Evolutionary conservation across 2,113 vertebrate genomes (phyloP).

Genomic region (Piprites chloris): DNA sequence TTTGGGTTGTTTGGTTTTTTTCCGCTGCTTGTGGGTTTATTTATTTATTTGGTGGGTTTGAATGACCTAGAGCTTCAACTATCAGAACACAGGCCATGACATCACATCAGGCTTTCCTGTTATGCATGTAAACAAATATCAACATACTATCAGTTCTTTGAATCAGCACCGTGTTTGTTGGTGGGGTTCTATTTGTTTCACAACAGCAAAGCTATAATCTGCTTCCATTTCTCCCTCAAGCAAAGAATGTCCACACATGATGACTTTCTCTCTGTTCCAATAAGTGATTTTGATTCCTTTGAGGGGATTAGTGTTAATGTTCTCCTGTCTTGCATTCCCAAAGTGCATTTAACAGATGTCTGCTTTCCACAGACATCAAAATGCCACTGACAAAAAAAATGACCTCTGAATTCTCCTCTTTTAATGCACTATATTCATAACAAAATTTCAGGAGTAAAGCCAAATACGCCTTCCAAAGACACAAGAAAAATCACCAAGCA

Average conservation of each 20-base stretch:
- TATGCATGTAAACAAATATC: neutral
- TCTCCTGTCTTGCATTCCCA: neutral
- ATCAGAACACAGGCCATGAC: neutral
- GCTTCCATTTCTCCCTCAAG: neutral
- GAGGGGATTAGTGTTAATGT: neutral
- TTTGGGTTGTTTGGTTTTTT: neutral
- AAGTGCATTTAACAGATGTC: neutral
- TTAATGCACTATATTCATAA: neutral
- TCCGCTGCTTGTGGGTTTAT: neutral
- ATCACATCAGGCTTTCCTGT: neutral
- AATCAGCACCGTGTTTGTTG: neutral
- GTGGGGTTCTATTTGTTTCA: neutral
- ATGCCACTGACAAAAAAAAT: neutral
- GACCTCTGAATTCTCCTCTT: neutral
- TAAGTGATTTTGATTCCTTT: neutral
- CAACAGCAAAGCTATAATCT: neutral
- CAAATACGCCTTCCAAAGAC: neutral
- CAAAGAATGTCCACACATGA: neutral
- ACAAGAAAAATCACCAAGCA: neutral
- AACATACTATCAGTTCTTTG: neutral
- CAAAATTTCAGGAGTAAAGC: neutral
- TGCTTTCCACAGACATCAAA: neutral
- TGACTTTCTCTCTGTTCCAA: neutral
- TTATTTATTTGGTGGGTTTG: neutral
- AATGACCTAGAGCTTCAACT: neutral